Evolutionary conservation across 2,113 vertebrate species (phyloP).

Genomic region (Ramphastos sulfuratus): DNA sequence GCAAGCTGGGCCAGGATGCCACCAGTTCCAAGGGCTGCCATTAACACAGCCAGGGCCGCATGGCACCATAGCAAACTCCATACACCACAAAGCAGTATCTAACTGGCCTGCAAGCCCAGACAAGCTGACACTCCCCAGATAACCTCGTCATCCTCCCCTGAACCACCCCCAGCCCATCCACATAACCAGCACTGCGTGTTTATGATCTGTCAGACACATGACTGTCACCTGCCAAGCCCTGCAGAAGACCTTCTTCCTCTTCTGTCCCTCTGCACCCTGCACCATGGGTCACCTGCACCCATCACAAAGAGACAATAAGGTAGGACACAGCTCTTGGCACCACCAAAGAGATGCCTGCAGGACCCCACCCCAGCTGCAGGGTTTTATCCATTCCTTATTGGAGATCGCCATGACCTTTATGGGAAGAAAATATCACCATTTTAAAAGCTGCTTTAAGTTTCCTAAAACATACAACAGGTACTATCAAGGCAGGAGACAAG

Average conservation of each 20-base stretch:
- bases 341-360: rapidly evolving
- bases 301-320: rapidly evolving
- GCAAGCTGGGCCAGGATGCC: background rate
- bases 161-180: background rate
- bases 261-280: background rate
- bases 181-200: background rate
- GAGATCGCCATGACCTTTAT: background rate
- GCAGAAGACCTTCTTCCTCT: background rate
- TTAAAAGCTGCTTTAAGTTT: background rate
- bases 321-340: background rate
- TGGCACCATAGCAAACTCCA: background rate
- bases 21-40: background rate
- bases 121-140: slow-evolving; percentile 51
- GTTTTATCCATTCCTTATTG: background rate
- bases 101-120: slow-evolving; percentile 31
- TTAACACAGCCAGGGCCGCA: background rate
- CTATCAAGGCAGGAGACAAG: rapidly evolving
- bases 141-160: slow-evolving; percentile 20
- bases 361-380: background rate
- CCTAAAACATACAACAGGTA: background rate
- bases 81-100: background rate
- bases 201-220: slow-evolving; percentile 16
- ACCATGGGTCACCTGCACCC: rapidly evolving
- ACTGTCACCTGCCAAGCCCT: slow-evolving; percentile 52
- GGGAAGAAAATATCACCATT: background rate